Evolutionary conservation across 2,888 invertebrate genomes (phyloP).

Genomic region (Sceliomorpha sp.): DNA sequence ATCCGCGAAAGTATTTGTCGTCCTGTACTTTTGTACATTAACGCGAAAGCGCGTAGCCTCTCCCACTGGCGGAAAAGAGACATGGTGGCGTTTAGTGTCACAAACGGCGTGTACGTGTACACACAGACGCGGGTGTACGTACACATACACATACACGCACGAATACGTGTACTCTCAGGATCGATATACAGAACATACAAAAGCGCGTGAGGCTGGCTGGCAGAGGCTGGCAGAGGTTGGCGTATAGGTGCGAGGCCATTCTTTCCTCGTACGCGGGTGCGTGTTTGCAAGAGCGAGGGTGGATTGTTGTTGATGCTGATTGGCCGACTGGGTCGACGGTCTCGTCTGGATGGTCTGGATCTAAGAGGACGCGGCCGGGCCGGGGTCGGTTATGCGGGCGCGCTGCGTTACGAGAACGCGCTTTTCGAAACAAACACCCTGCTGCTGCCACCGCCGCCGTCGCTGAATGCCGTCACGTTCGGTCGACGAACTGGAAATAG

Average conservation of each 20-base stretch:
- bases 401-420: too few species aligned
- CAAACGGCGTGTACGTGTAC: background rate
- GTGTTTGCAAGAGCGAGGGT: conserved; percentile 7
- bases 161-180: conserved; percentile 43
- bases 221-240: too few species aligned
- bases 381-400: too few species aligned
- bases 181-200: conserved; percentile 53
- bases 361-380: too few species aligned
- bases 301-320: conserved; percentile 2
- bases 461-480: too few species aligned
- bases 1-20: too few species aligned
- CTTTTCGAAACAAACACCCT: too few species aligned
- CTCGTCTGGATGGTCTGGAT: too few species aligned
- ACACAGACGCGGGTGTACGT: background rate
- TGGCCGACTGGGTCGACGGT: background rate
- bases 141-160: conserved; percentile 2
- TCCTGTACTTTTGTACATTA: too few species aligned
- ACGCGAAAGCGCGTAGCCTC: too few species aligned
- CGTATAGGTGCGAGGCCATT: conserved; percentile 11
- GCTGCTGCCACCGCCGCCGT: too few species aligned
- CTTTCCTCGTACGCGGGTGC: conserved; percentile 11
- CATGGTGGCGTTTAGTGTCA: conserved; percentile 19
- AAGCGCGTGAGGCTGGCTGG: background rate
- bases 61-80: conserved; percentile 40
- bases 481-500: too few species aligned